These are phyloP conservation scores for Ridgeia piscesae DNA, from an alignment of 1,140 invertebrate genomes.

Conservation along the genomic window DNA sequence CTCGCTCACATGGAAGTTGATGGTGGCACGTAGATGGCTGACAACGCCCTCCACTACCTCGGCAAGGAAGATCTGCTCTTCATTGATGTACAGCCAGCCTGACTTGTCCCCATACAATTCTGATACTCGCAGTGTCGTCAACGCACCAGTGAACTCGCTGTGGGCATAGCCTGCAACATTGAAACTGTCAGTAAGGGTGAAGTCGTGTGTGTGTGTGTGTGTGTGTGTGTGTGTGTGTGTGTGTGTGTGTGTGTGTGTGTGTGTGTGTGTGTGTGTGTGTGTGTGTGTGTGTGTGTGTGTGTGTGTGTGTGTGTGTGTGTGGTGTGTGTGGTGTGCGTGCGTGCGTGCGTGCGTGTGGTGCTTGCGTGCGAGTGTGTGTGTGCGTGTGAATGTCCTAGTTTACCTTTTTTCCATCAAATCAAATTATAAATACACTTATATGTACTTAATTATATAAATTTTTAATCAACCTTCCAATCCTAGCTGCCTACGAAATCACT, in stretches of 20 bases:
- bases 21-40: constrained; percentile 32
- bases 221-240: too few species aligned
- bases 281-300: not conserved
- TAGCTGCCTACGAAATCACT: not conserved
- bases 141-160: constrained; percentile 29
- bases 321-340: not conserved
- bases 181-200: not conserved
- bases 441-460: not conserved
- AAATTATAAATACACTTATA: not conserved
- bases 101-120: constrained; percentile 40
- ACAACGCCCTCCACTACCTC: constrained; percentile 38
- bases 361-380: too few species aligned
- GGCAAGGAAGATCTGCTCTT: constrained; percentile 38
- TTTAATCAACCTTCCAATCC: not conserved
- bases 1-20: constrained; percentile 39
- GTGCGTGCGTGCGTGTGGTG: too few species aligned
- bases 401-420: not conserved
- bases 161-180: constrained; percentile 39
- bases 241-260: not conserved
- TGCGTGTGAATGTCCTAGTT: not conserved
- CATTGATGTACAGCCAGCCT: constrained; percentile 35
- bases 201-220: not conserved
- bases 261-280: too few species aligned
- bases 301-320: too few species aligned
- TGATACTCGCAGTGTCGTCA: constrained; percentile 30